phyloP scores from a whole-genome alignment of 2,888 invertebrate species.

The Cotesia congregata region DNA sequence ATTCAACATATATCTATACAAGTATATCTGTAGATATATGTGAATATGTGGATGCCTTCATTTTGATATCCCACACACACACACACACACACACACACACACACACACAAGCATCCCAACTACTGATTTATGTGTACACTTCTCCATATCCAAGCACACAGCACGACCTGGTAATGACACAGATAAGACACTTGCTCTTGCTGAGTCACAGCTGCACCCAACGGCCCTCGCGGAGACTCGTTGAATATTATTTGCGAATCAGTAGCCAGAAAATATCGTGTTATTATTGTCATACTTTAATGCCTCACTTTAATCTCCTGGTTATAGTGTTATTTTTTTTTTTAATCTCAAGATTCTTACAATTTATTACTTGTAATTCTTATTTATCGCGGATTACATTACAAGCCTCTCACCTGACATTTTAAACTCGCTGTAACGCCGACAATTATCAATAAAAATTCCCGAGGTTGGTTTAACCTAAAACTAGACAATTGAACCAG shows the following conservation, averaged over 20 bases:
- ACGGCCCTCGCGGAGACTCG: conserved; percentile 28
- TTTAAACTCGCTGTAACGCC: background rate
- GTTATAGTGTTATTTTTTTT: too few species aligned
- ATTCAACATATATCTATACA: conserved; percentile 23
- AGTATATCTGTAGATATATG: background rate
- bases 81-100: too few species aligned
- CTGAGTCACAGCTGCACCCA: conserved; percentile 27
- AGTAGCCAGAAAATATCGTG: conserved; percentile 5
- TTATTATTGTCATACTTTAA: conserved; percentile 10
- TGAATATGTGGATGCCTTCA: conserved; percentile 4
- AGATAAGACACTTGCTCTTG: conserved; percentile 31
- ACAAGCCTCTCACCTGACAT: background rate
- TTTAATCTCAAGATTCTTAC: background rate
- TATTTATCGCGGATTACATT: background rate
- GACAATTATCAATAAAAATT: background rate
- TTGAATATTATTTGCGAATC: conserved; percentile 33
- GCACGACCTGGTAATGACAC: conserved; percentile 28
- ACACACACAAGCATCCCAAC: background rate
- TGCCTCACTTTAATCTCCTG: background rate
- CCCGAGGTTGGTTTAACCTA: background rate
- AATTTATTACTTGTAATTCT: background rate
- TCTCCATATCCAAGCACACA: conserved; percentile 11
- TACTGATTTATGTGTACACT: conserved; percentile 24
- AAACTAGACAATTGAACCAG: background rate
- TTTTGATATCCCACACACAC: conserved; percentile 11